A percentile compares a stretch with the other conserved stretches of the same genome.
Conservation (phyloP, 2,113 vertebrate genomes). For the Hydrochoerus hydrochaeris region DNA sequence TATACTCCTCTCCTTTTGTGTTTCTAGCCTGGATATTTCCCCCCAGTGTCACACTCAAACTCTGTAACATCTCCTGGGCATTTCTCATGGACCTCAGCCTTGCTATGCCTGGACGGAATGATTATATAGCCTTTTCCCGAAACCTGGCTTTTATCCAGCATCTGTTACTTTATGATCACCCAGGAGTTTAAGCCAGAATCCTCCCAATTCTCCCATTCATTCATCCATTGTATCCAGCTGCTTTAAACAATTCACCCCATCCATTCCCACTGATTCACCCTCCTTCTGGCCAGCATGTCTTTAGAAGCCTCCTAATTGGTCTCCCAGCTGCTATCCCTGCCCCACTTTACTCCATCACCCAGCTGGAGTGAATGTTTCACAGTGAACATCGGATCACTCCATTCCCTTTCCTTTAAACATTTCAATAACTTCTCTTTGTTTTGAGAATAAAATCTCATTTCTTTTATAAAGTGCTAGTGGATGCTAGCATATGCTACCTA, state of each 20-base stretch:
- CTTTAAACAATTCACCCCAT: background rate
- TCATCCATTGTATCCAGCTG: background rate
- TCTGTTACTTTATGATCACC: background rate
- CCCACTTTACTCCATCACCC: background rate
- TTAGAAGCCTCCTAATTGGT: conserved; percentile 13
- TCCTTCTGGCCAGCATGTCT: background rate
- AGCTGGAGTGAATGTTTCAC: background rate
- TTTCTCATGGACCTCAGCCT: background rate
- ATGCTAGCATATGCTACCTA: background rate
- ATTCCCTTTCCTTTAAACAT: background rate
- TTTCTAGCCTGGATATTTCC: background rate
- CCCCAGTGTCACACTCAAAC: background rate
- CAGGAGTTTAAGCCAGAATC: background rate
- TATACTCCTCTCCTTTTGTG: background rate
- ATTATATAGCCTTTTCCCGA: background rate
- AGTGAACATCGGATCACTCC: background rate
- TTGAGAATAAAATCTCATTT: background rate
- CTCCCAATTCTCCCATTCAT: background rate
- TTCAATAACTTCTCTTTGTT: background rate
- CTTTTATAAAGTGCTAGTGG: rapidly evolving
- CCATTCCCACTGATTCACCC: background rate
- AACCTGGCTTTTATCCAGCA: background rate
- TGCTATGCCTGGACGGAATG: background rate
- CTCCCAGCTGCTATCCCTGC: background rate
- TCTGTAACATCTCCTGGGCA: background rate